Conservation (phyloP, 2,797 vertebrate species). For the Phylloscopus collybita region DNA sequence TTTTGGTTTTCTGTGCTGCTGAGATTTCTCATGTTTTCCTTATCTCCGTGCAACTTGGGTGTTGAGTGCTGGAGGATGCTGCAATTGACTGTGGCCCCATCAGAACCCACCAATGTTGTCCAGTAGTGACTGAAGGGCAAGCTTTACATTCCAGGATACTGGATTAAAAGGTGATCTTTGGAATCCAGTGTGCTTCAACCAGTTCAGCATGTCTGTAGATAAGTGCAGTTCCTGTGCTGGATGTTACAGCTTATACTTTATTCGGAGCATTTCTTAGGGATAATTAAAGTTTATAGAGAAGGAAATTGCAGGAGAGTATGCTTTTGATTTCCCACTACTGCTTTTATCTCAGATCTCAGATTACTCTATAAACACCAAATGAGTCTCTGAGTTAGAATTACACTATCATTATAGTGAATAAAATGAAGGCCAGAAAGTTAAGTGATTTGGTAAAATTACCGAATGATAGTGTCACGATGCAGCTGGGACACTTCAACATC, state of each 20-base stretch:
- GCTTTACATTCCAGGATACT: not conserved
- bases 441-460: not conserved
- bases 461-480: not conserved
- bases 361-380: slow-evolving; percentile 2
- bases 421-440: slow-evolving; percentile 15
- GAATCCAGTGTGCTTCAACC: not conserved
- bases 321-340: slow-evolving; percentile 21
- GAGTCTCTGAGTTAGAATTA: slow-evolving; percentile 27
- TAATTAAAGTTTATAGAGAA: slow-evolving; percentile 2
- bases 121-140: not conserved
- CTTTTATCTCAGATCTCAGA: slow-evolving; percentile 17
- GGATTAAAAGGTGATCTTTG: not conserved
- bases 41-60: not conserved
- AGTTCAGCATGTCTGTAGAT: not conserved
- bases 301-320: not conserved
- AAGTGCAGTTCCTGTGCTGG: not conserved
- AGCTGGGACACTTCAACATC: not conserved
- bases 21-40: not conserved
- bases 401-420: not conserved
- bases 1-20: not conserved
- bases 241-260: slow-evolving; percentile 3
- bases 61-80: not conserved
- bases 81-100: accelerated
- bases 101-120: not conserved
- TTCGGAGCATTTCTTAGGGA: not conserved